These are phyloP conservation scores for Zygaena filipendulae DNA, from an alignment of 2,888 invertebrate genomes.

Conservation along the genomic window DNA sequence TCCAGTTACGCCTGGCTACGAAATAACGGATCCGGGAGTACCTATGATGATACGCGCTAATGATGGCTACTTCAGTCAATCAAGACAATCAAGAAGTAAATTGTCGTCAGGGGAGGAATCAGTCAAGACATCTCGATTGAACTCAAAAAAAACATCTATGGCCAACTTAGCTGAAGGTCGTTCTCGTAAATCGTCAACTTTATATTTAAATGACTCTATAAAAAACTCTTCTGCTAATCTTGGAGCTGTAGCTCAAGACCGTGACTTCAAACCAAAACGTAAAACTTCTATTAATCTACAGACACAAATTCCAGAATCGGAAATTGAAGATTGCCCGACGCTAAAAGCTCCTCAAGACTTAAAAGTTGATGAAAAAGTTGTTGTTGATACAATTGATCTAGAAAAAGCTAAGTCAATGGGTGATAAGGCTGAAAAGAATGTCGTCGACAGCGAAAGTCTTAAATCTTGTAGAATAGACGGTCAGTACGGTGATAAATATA, in stretches of 20 bases:
- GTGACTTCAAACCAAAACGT: conserved; percentile 48
- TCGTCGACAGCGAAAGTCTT: conserved; percentile 36
- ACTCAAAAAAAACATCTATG: conserved; percentile 57
- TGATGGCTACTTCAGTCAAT: conserved; percentile 71
- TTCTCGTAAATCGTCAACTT: conserved; percentile 53
- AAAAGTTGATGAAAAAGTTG: conserved; percentile 60
- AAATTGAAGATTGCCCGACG: conserved; percentile 61
- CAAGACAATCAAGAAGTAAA: conserved; percentile 49
- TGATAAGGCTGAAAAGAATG: conserved; percentile 45
- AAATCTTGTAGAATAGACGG: conserved; percentile 55
- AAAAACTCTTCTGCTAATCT: conserved; percentile 52
- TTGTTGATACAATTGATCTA: conserved; percentile 48
- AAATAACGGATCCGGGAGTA: conserved; percentile 73
- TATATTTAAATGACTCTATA: conserved; percentile 60
- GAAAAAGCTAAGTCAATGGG: conserved; percentile 45
- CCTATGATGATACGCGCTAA: conserved; percentile 75
- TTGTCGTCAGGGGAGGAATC: conserved; percentile 51
- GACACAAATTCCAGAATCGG: conserved; percentile 55
- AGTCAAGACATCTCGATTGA: conserved; percentile 49
- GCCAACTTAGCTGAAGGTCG: conserved; percentile 52
- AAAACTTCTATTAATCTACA: conserved; percentile 45
- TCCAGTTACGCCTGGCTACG: conserved; percentile 70
- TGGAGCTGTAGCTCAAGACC: conserved; percentile 38
- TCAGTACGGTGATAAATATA: conserved; percentile 47
- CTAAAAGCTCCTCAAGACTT: conserved; percentile 61